phyloP scores from a whole-genome alignment of 2,888 invertebrate species.

The Caenorhabditis virilis region DNA sequence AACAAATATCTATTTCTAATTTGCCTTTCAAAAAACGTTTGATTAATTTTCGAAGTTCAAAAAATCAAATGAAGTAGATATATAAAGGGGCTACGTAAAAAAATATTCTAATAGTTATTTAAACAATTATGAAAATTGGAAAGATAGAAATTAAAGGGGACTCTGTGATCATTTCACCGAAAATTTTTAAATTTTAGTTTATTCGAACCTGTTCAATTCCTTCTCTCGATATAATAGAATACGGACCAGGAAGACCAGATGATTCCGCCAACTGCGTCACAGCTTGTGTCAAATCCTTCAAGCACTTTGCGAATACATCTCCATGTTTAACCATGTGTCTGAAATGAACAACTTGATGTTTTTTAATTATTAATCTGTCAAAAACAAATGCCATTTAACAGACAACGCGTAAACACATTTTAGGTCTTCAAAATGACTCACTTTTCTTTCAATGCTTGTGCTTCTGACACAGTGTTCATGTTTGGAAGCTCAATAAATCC shows the following conservation, averaged over 20 bases:
- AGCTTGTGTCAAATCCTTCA: constrained; percentile 41
- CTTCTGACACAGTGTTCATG: constrained; percentile 59
- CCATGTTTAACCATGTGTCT: constrained; percentile 58
- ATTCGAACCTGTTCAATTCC: constrained; percentile 60
- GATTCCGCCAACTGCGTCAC: constrained; percentile 44
- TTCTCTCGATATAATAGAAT: constrained; percentile 52
- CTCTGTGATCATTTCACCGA: background rate
- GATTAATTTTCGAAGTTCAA: too few relatives aligned
- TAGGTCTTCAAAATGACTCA: constrained; percentile 11
- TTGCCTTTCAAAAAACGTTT: too few relatives aligned
- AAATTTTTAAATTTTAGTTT: background rate
- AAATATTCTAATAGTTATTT: too few relatives aligned
- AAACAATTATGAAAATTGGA: too few relatives aligned
- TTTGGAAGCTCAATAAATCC: constrained; percentile 35
- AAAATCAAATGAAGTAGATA: too few relatives aligned
- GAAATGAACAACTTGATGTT: background rate
- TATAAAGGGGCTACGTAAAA: too few relatives aligned
- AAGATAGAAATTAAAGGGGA: too few relatives aligned
- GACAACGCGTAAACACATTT: background rate
- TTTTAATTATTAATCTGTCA: background rate
- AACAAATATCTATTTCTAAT: background rate
- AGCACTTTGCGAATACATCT: constrained; percentile 54
- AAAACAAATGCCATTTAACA: background rate
- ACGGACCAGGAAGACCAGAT: constrained; percentile 38
- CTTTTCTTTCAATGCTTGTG: constrained; percentile 61